Evolutionary conservation across 2,113 vertebrate genomes (phyloP).

Genomic region (Ia io): DNA sequence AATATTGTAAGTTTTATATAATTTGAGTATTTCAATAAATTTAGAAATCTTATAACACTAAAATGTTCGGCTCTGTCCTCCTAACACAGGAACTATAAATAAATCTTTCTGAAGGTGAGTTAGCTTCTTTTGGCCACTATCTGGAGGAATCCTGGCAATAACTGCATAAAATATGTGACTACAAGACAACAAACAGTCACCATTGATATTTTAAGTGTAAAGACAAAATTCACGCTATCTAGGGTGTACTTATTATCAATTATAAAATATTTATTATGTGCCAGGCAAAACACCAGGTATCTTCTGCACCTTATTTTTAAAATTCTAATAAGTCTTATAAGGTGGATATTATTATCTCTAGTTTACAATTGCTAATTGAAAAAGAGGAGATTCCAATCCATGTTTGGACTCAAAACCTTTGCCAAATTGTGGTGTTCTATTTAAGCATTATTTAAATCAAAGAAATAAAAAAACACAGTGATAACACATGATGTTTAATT

Average conservation of each 20-base stretch:
- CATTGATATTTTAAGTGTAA: neutral
- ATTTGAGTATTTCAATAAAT: constrained; percentile 21
- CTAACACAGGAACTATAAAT: neutral
- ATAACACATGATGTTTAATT: neutral
- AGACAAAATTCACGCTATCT: neutral
- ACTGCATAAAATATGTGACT: neutral
- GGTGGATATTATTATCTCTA: neutral
- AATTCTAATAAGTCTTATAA: neutral
- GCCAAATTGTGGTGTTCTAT: neutral
- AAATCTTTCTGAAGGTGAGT: neutral
- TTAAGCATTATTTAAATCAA: neutral
- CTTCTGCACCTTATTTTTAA: neutral
- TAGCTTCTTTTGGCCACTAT: neutral
- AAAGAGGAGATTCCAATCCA: neutral
- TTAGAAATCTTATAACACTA: neutral
- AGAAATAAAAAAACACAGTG: neutral
- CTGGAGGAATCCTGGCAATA: neutral
- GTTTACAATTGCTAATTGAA: neutral
- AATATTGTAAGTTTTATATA: neutral
- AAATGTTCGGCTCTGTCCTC: neutral
- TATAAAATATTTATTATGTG: constrained; percentile 11
- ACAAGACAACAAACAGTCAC: neutral
- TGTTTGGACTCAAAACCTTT: neutral
- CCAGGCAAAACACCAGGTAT: neutral
- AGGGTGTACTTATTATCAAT: neutral